Evolutionary conservation across 1,140 invertebrate genomes (phyloP).

Genomic region (Drosophila elegans): DNA sequence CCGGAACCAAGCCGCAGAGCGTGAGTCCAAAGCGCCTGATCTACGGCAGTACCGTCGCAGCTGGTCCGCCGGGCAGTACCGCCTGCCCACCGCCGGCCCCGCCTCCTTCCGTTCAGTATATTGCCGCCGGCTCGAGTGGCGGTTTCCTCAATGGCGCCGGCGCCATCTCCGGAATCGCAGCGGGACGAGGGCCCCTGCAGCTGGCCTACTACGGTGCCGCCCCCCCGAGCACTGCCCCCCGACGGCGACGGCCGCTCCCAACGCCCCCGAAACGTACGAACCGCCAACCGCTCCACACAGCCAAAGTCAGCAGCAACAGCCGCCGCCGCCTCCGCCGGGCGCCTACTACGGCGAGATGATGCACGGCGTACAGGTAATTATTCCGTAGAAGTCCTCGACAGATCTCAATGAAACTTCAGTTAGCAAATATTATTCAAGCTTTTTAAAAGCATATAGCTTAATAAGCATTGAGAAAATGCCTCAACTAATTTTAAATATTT

Average conservation of each 20-base stretch:
- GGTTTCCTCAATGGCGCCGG: constrained; percentile 76
- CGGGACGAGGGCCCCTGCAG: constrained; percentile 61
- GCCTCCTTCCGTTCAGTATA: constrained; percentile 65
- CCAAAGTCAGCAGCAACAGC: constrained; percentile 67
- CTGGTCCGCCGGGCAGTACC: constrained; percentile 5
- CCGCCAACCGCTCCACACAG: constrained; percentile 78
- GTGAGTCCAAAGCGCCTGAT: constrained; percentile 77
- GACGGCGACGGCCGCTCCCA: constrained; percentile 43
- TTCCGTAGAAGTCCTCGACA: too few species aligned
- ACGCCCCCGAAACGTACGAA: constrained; percentile 69
- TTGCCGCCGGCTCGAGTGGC: constrained; percentile 53
- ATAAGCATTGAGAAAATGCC: too few species aligned
- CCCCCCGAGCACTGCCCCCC: constrained; percentile 60
- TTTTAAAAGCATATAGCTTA: too few species aligned
- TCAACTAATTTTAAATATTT: too few species aligned
- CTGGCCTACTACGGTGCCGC: constrained; percentile 73
- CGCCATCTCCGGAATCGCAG: constrained; percentile 44
- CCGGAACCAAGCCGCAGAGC: constrained; percentile 62
- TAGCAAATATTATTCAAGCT: too few species aligned
- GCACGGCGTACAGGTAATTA: constrained; percentile 73
- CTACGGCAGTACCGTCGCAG: constrained; percentile 40
- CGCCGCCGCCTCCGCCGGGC: constrained; percentile 61
- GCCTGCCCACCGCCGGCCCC: constrained; percentile 17
- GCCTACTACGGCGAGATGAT: constrained; percentile 81
- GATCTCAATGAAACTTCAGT: too few species aligned